Percentiles rank a stretch among this genome's conserved stretches.
These are phyloP conservation scores for Neodontobutis hainanensis DNA, from an alignment of 2,113 vertebrate species.

Conservation along the genomic window DNA sequence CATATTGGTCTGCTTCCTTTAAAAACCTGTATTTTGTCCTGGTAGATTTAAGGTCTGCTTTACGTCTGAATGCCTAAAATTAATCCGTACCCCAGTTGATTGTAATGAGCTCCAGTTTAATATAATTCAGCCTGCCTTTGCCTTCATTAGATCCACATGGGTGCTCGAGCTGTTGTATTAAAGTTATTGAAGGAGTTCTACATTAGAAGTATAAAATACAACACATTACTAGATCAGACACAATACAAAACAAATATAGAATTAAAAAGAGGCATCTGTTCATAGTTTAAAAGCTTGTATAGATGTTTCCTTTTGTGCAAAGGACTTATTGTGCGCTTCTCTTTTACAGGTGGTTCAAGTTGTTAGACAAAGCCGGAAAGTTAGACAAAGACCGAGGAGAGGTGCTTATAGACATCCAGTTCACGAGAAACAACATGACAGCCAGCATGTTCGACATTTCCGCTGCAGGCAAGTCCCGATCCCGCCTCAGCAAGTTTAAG, in stretches of 20 bases:
- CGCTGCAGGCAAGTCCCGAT: conserved; percentile 86
- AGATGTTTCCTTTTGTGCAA: background rate
- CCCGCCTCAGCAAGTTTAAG: conserved; percentile 90
- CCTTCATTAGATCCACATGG: background rate
- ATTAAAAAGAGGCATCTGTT: background rate
- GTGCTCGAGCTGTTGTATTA: background rate
- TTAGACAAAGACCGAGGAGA: conserved; percentile 92
- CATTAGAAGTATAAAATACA: no score
- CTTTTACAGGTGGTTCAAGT: conserved; percentile 87
- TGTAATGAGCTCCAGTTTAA: background rate
- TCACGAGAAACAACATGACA: conserved; percentile 94
- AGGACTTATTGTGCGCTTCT: background rate
- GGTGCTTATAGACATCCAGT: conserved; percentile 92
- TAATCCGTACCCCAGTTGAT: background rate
- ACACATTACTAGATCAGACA: no score
- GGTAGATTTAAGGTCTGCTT: no score
- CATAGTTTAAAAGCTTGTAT: background rate
- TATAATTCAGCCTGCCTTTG: background rate
- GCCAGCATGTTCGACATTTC: conserved; percentile 98
- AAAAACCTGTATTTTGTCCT: no score
- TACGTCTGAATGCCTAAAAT: no score
- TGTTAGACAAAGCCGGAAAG: conserved; percentile 89
- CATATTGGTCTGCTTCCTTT: no score
- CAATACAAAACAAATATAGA: no score
- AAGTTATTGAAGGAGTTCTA: background rate